Percentiles rank a stretch among this genome's conserved stretches.
Conservation (phyloP, 2,888 invertebrate species). For the Cyclophora punctaria region DNA sequence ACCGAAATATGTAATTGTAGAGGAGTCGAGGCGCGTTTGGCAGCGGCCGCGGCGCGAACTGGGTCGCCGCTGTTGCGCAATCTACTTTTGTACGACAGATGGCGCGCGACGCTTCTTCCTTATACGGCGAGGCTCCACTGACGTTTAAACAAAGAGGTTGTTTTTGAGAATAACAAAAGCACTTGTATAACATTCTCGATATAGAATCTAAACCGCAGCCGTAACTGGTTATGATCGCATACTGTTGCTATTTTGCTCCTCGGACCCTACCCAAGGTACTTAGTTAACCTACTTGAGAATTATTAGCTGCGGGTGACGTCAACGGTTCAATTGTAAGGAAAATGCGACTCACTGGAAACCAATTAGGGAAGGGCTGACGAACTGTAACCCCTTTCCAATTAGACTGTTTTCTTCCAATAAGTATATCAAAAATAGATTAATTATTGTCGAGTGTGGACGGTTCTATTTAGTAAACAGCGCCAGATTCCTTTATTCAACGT, state of each 20-base stretch:
- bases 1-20: conserved; percentile 73
- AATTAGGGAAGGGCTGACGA: conserved; percentile 22
- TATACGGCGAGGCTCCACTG: conserved; percentile 39
- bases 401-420: conserved; percentile 3
- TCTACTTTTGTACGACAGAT: conserved; percentile 58
- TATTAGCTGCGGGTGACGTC: conserved; percentile 18
- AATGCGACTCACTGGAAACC: conserved; percentile 25
- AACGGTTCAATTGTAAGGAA: conserved; percentile 11
- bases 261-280: background rate
- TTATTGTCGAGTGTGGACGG: background rate
- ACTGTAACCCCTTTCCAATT: conserved; percentile 10
- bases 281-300: conserved; percentile 14
- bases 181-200: conserved; percentile 12
- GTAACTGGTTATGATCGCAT: conserved; percentile 26
- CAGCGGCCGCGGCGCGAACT: conserved; percentile 63
- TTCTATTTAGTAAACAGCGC: background rate
- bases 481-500: background rate
- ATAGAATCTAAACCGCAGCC: conserved; percentile 26
- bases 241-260: conserved; percentile 21
- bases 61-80: conserved; percentile 68
- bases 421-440: conserved; percentile 1
- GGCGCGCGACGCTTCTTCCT: conserved; percentile 63
- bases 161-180: conserved; percentile 19
- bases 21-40: conserved; percentile 69
- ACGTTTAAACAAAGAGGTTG: conserved; percentile 28